A percentile compares a stretch with the other conserved stretches of the same genome.
Evolutionary conservation across 2,113 vertebrate genomes (phyloP).

Genomic region (Chauna torquata): DNA sequence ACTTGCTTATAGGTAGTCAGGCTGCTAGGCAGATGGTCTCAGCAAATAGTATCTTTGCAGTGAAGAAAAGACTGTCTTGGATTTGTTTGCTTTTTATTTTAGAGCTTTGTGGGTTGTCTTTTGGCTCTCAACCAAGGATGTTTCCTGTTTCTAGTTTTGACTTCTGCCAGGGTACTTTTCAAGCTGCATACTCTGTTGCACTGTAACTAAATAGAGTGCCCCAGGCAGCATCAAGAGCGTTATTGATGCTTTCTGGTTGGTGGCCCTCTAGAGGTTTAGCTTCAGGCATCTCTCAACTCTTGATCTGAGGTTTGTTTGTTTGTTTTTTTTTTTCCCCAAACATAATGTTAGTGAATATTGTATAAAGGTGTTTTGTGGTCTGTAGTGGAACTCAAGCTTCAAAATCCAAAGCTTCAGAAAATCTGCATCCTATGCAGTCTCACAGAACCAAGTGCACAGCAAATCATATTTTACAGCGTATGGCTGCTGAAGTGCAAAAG

Average conservation of each 20-base stretch:
- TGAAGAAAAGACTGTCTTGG: not conserved
- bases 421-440: not conserved
- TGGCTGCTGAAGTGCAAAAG: not conserved
- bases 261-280: not conserved
- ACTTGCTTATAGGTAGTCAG: not conserved
- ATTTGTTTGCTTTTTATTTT: not conserved
- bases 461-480: not conserved
- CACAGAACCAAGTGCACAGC: not conserved
- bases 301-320: not conserved
- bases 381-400: not conserved
- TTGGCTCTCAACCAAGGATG: not conserved
- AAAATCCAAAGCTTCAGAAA: not conserved
- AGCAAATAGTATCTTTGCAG: not conserved
- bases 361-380: not conserved
- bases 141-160: slow-evolving; percentile 19
- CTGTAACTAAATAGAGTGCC: not conserved
- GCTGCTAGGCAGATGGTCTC: not conserved
- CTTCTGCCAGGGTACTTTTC: not conserved
- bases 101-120: not conserved
- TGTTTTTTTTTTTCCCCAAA: not conserved
- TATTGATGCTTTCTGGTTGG: not conserved
- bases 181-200: not conserved
- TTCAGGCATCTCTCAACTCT: not conserved
- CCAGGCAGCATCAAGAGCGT: not conserved
- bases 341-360: not conserved